Evolutionary conservation across 1,140 invertebrate species (phyloP).

Genomic region (Lamellibrachia luymesi): DNA sequence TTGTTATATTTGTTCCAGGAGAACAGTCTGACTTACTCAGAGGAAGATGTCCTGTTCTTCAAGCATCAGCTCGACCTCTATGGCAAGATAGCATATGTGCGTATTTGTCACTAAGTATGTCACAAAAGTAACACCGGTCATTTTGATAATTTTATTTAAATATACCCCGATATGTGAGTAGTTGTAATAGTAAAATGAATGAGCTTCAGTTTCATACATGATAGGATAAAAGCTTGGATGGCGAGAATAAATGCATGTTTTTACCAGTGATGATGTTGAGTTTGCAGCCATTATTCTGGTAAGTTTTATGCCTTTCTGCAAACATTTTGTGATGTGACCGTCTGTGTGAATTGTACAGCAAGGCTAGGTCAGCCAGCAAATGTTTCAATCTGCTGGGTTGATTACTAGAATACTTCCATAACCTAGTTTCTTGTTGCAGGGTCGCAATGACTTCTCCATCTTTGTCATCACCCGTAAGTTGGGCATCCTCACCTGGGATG

Average conservation of each 20-base stretch:
- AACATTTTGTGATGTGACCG: background rate
- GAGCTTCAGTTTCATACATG: background rate
- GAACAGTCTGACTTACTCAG: slow-evolving; percentile 28
- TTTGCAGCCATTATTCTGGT: background rate
- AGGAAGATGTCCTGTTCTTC: slow-evolving; percentile 49
- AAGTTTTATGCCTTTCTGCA: background rate
- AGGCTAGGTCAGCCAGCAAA: background rate
- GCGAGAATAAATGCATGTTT: background rate
- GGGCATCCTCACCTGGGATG: slow-evolving; percentile 53
- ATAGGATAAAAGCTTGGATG: background rate
- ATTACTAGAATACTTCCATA: background rate
- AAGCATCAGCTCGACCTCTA: slow-evolving; percentile 51
- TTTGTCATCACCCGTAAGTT: slow-evolving; percentile 51
- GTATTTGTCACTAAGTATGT: slow-evolving; percentile 23
- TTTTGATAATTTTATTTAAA: slow-evolving; percentile 10
- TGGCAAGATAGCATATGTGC: slow-evolving; percentile 48
- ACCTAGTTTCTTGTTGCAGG: slow-evolving; percentile 33
- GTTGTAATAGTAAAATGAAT: background rate
- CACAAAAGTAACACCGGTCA: background rate
- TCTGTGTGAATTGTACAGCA: background rate
- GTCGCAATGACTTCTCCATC: slow-evolving; percentile 52
- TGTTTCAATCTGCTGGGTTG: background rate
- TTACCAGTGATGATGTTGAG: background rate
- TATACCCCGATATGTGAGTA: background rate
- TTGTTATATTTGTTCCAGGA: slow-evolving; percentile 17